phyloP scores from a whole-genome alignment of 1,140 invertebrate genomes.

The Scaptomyza hsui region DNA sequence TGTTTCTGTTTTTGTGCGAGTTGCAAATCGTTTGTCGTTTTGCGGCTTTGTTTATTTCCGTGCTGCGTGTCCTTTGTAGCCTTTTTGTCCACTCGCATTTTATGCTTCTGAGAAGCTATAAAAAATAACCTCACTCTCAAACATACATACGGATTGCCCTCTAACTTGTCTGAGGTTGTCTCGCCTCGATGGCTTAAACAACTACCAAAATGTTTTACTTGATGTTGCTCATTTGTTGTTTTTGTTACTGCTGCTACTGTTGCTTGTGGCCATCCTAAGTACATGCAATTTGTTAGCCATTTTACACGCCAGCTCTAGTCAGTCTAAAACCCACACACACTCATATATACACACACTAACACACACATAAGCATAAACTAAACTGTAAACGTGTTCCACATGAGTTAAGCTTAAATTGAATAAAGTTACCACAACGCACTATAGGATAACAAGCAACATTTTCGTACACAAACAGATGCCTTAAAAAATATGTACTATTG shows the following conservation, averaged over 20 bases:
- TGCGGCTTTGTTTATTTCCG: conserved; percentile 72
- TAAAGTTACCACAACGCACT: conserved; percentile 53
- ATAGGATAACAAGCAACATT: background rate
- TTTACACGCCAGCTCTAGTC: conserved; percentile 63
- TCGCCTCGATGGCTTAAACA: conserved; percentile 53
- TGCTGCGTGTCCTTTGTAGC: conserved; percentile 29
- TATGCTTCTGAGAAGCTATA: conserved; percentile 51
- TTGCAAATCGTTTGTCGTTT: conserved; percentile 44
- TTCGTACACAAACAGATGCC: background rate
- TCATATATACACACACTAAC: conserved; percentile 21
- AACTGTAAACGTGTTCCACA: conserved; percentile 44
- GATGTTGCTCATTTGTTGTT: conserved; percentile 69
- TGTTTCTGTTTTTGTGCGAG: conserved; percentile 1
- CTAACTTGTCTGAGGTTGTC: conserved; percentile 19
- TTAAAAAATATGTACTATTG: no score
- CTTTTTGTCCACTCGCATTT: conserved; percentile 50
- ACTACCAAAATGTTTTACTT: conserved; percentile 70
- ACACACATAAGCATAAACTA: background rate
- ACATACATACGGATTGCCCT: conserved; percentile 17
- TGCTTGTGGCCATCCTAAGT: conserved; percentile 46
- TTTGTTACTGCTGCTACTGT: conserved; percentile 15
- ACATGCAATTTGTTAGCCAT: conserved; percentile 73
- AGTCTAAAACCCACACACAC: conserved; percentile 19
- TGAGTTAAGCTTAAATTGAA: conserved; percentile 60
- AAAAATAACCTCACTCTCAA: conserved; percentile 49